Percentiles rank a stretch among this genome's conserved stretches.
Evolutionary conservation across 2,888 invertebrate species (phyloP).

Genomic region (Acleris cristana): DNA sequence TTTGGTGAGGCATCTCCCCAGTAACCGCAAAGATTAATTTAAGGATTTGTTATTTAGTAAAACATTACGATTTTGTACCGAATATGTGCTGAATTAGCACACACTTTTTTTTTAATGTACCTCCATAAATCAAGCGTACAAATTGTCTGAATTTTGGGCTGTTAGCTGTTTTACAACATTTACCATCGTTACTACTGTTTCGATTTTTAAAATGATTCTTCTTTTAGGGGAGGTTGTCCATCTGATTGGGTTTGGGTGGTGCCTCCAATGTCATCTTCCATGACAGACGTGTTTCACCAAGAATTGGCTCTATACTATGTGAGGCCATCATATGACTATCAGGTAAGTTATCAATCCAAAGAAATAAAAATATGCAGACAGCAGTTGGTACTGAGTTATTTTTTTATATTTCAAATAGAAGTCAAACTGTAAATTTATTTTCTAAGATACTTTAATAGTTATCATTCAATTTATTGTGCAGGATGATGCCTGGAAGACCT

Average conservation of each 20-base stretch:
- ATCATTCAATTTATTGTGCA: constrained; percentile 51
- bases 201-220: constrained; percentile 6
- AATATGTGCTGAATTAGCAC: too few relatives aligned
- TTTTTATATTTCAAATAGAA: background rate
- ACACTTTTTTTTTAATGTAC: too few relatives aligned
- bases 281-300: constrained; percentile 91
- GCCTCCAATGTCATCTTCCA: constrained; percentile 89
- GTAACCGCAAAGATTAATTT: too few relatives aligned
- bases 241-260: constrained; percentile 94
- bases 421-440: background rate
- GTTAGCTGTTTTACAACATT: too few relatives aligned
- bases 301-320: constrained; percentile 95
- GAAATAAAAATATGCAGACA: background rate
- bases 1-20: too few relatives aligned
- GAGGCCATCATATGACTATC: constrained; percentile 95
- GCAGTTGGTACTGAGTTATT: background rate
- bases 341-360: constrained; percentile 79
- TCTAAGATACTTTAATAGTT: background rate
- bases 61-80: too few relatives aligned
- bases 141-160: too few relatives aligned
- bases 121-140: too few relatives aligned
- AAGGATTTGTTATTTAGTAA: too few relatives aligned
- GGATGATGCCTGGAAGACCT: constrained; percentile 95
- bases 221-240: constrained; percentile 88
- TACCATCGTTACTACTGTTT: background rate